These are phyloP conservation scores for Gorilla gorilla DNA, from an alignment of 2,113 vertebrate genomes.

Conservation along the genomic window DNA sequence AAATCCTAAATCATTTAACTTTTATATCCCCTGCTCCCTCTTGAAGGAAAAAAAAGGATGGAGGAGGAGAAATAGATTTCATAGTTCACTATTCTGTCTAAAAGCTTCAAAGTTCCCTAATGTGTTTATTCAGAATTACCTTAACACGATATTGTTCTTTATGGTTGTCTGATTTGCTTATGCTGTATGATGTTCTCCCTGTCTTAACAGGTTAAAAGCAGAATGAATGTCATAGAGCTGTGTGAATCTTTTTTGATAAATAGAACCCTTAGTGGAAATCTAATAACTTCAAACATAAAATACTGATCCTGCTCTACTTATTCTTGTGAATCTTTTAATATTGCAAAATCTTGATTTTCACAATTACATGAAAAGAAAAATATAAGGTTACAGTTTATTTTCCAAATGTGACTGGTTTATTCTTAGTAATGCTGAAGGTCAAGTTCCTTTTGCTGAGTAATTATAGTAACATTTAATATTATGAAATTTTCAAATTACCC, in stretches of 20 bases:
- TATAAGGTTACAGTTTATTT: slow-evolving; percentile 30
- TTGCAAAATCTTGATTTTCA: slow-evolving; percentile 39
- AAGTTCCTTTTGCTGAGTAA: slow-evolving; percentile 52
- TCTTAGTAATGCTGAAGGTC: slow-evolving; percentile 59
- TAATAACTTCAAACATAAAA: slow-evolving; percentile 79
- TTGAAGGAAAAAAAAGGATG: no score
- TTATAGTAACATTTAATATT: not conserved
- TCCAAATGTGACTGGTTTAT: slow-evolving; percentile 33
- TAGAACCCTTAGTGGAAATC: slow-evolving; percentile 72
- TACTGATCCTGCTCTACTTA: slow-evolving; percentile 73
- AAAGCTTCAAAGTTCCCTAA: slow-evolving; percentile 51
- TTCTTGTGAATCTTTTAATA: slow-evolving; percentile 70
- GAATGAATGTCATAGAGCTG: slow-evolving; percentile 22
- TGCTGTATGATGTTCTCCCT: not conserved
- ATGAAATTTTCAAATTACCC: not conserved
- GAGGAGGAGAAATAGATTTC: not conserved
- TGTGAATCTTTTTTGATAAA: slow-evolving; percentile 75
- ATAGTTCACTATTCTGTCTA: slow-evolving; percentile 49
- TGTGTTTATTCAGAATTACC: slow-evolving; percentile 57
- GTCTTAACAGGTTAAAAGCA: slow-evolving; percentile 73
- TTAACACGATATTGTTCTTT: slow-evolving; percentile 67
- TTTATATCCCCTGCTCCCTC: not conserved
- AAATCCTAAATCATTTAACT: not conserved
- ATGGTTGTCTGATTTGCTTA: slow-evolving; percentile 66
- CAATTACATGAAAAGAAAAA: slow-evolving; percentile 64